phyloP scores from a whole-genome alignment of 2,797 vertebrate genomes.

The Cichlasoma orientale region DNA sequence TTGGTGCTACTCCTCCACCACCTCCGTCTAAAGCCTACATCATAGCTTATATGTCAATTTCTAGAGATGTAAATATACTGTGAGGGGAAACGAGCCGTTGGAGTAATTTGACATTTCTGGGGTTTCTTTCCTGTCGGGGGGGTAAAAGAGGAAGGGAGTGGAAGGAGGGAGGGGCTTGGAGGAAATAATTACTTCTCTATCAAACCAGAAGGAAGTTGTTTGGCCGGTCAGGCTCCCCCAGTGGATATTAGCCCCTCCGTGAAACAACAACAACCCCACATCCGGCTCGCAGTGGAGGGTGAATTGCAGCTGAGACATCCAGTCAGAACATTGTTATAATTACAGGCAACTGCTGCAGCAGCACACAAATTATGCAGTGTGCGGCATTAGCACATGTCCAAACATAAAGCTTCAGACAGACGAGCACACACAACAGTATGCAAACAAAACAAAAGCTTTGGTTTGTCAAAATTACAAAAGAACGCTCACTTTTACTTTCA shows the following conservation, averaged over 20 bases:
- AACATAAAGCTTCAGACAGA: not conserved
- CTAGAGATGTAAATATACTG: not conserved
- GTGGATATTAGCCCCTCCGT: slow-evolving; percentile 64
- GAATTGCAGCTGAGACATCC: slow-evolving; percentile 40
- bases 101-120: slow-evolving; percentile 38
- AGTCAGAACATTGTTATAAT: slow-evolving; percentile 46
- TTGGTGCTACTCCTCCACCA: slow-evolving; percentile 58
- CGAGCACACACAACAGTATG: not conserved
- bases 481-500: not conserved
- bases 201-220: slow-evolving; percentile 70
- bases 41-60: slow-evolving; percentile 27
- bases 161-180: slow-evolving; percentile 53
- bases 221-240: slow-evolving; percentile 62
- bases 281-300: slow-evolving; percentile 55
- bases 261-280: slow-evolving; percentile 64
- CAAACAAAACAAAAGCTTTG: not conserved
- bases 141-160: slow-evolving; percentile 48
- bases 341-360: slow-evolving; percentile 28
- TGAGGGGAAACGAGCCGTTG: not conserved
- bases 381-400: not conserved
- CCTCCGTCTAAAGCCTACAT: slow-evolving; percentile 24
- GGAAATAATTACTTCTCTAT: slow-evolving; percentile 75
- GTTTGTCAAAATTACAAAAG: not conserved
- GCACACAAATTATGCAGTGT: slow-evolving; percentile 10
- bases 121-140: slow-evolving; percentile 24